Conservation (phyloP, 2,797 vertebrate genomes). For the Vultur gryphus region DNA sequence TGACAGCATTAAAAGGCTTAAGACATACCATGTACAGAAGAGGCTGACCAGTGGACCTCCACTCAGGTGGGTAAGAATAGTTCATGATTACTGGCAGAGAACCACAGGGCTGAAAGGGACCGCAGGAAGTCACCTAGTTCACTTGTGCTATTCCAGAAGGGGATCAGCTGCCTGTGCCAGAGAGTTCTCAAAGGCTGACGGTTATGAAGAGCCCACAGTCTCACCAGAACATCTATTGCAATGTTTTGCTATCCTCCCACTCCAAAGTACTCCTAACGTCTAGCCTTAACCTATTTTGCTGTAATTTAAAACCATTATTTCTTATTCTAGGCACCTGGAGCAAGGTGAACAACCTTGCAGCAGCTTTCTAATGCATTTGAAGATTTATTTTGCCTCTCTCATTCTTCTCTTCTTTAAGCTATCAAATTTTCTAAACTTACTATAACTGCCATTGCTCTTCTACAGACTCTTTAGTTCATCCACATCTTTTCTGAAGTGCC, state of each 20-base stretch:
- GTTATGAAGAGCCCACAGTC: background rate
- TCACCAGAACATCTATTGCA: background rate
- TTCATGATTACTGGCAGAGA: background rate
- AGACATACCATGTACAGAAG: background rate
- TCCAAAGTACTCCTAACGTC: background rate
- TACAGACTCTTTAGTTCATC: background rate
- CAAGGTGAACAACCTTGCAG: background rate
- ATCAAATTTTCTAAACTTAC: background rate
- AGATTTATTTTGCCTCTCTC: background rate
- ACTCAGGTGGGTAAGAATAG: background rate
- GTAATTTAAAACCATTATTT: background rate
- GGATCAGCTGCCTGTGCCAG: background rate
- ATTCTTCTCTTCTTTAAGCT: background rate
- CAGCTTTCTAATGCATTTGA: background rate
- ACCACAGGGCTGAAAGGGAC: background rate
- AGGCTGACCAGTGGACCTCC: background rate
- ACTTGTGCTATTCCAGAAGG: background rate
- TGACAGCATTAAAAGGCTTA: background rate
- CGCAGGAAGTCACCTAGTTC: background rate
- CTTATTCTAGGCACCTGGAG: background rate
- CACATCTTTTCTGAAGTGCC: background rate
- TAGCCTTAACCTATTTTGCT: background rate
- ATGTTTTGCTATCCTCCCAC: background rate
- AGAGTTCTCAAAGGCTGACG: background rate
- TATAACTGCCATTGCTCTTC: background rate